Percentiles rank a stretch among this genome's conserved stretches.
Conservation (phyloP, 2,888 invertebrate species). For the Plebejus anna region DNA sequence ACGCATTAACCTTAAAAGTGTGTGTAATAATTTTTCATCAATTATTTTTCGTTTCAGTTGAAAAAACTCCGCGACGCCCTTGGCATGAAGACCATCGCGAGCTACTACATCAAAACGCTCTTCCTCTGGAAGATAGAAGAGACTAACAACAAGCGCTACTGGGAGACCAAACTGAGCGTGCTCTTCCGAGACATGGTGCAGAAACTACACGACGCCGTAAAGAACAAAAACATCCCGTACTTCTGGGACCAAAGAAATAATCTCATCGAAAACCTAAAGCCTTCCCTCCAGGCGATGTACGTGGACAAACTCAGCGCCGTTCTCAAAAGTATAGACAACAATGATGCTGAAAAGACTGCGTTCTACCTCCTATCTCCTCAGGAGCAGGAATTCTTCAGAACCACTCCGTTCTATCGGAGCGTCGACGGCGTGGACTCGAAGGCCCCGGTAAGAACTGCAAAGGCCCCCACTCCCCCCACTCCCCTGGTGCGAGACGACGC, state of each 20-base stretch:
- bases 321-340: conserved; percentile 55
- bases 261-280: conserved; percentile 56
- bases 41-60: conserved; percentile 45
- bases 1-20: too few relatives aligned
- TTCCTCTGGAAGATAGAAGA: conserved; percentile 66
- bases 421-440: not conserved
- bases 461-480: not conserved
- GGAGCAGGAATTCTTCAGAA: conserved; percentile 53
- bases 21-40: not conserved
- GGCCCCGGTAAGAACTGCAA: conserved; percentile 1
- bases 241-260: conserved; percentile 64
- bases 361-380: conserved; percentile 49
- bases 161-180: conserved; percentile 56
- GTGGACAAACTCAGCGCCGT: conserved; percentile 57
- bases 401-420: conserved; percentile 51
- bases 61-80: conserved; percentile 75
- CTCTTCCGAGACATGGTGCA: conserved; percentile 59
- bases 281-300: conserved; percentile 51
- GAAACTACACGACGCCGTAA: conserved; percentile 52
- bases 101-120: conserved; percentile 80
- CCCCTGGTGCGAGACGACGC: not conserved
- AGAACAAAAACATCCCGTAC: conserved; percentile 54
- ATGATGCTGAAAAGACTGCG: conserved; percentile 53
- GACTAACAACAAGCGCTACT: conserved; percentile 53
- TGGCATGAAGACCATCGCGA: conserved; percentile 67